Evolutionary conservation across 2,113 vertebrate genomes (phyloP).

Genomic region (Erinaceus europaeus): DNA sequence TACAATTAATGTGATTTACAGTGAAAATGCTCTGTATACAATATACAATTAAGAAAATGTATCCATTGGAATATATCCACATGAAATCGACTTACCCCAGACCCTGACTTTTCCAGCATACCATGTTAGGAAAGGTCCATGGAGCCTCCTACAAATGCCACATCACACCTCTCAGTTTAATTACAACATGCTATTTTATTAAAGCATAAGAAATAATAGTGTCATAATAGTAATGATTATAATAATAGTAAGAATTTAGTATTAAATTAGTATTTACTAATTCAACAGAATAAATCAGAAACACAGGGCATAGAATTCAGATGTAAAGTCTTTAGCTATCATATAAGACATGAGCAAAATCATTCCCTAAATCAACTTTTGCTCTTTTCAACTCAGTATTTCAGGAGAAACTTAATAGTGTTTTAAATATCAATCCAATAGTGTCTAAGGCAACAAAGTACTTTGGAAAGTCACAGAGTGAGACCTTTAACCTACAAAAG

Average conservation of each 20-base stretch:
- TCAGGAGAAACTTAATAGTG: background rate
- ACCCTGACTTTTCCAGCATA: background rate
- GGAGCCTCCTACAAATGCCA: background rate
- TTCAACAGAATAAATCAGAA: background rate
- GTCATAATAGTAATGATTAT: too few species aligned
- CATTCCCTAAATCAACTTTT: background rate
- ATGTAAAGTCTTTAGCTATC: background rate
- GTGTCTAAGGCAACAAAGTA: background rate
- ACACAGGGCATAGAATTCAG: background rate
- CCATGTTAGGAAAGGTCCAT: background rate
- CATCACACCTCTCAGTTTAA: background rate
- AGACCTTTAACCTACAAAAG: background rate
- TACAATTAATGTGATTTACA: background rate
- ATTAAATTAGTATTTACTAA: too few species aligned
- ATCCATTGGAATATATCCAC: background rate
- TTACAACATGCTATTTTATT: background rate
- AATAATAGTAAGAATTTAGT: background rate
- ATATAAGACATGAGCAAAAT: background rate
- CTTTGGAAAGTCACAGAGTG: conserved; percentile 1
- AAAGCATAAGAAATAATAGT: too few species aligned
- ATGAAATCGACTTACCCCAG: background rate
- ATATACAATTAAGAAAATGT: background rate
- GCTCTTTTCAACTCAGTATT: background rate
- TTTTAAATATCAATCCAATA: conserved; percentile 48
- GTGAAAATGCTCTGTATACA: conserved; percentile 4